A percentile compares a stretch with the other conserved stretches of the same genome.
Conservation (phyloP, 2,797 vertebrate genomes). For the Bovichtus variegatus region DNA sequence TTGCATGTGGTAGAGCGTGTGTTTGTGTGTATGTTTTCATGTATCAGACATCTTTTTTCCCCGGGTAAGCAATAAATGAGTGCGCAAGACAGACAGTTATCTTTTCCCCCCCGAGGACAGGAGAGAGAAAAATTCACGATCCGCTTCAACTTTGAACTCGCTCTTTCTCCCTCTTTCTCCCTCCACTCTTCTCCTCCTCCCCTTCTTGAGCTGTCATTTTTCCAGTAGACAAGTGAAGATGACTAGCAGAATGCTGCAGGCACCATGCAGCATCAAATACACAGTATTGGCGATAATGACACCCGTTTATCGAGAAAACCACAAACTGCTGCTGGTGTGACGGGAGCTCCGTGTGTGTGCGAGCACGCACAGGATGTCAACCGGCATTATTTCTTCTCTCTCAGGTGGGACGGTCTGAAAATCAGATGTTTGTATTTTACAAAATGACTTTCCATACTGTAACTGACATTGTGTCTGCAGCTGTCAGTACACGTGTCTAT, state of each 20-base stretch:
- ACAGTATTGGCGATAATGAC: constrained; percentile 65
- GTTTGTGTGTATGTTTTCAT: constrained; percentile 30
- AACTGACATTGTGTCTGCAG: too few species aligned
- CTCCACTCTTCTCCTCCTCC: neutral
- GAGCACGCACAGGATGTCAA: constrained; percentile 5
- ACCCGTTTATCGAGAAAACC: constrained; percentile 47
- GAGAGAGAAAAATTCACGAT: constrained; percentile 36
- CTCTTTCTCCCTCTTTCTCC: constrained; percentile 11
- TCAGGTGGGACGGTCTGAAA: constrained; percentile 22
- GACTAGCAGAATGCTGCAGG: constrained; percentile 50
- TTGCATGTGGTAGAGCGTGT: constrained; percentile 30
- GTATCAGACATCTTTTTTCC: constrained; percentile 38
- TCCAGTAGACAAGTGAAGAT: constrained; percentile 41
- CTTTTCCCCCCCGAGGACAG: constrained; percentile 16
- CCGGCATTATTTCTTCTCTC: constrained; percentile 1
- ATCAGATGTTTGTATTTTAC: constrained; percentile 34
- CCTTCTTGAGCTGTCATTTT: constrained; percentile 40
- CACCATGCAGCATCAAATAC: constrained; percentile 52
- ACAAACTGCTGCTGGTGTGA: constrained; percentile 32
- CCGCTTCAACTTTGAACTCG: constrained; percentile 60
- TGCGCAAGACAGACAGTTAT: constrained; percentile 43
- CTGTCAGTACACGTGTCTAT: too few species aligned
- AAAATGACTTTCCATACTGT: neutral
- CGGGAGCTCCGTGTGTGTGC: neutral
- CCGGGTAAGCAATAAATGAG: constrained; percentile 54